Percentiles rank a stretch among this genome's conserved stretches.
These are phyloP conservation scores for Channa maculata DNA, from an alignment of 2,113 vertebrate genomes.

Conservation along the genomic window DNA sequence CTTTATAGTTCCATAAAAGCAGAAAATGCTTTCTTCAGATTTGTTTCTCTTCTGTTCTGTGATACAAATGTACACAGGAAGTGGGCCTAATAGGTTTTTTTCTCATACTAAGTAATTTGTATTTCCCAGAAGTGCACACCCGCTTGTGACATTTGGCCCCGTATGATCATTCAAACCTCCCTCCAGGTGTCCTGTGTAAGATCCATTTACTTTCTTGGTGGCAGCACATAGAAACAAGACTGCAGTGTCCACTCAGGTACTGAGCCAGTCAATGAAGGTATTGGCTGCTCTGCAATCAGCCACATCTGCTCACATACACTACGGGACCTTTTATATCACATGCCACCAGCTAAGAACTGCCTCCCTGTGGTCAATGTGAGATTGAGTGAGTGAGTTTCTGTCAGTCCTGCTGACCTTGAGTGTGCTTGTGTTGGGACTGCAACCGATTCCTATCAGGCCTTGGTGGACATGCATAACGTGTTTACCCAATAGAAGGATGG, in stretches of 20 bases:
- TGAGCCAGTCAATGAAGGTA: slow-evolving; percentile 23
- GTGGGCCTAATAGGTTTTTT: slow-evolving; percentile 7
- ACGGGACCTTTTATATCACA: slow-evolving; percentile 28
- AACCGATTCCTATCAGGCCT: slow-evolving; percentile 49
- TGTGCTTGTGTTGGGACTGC: slow-evolving; percentile 43
- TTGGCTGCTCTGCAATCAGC: slow-evolving; percentile 42
- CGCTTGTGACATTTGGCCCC: slow-evolving; percentile 27
- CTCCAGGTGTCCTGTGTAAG: slow-evolving; percentile 6
- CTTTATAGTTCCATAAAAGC: slow-evolving; percentile 21
- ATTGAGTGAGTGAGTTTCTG: slow-evolving; percentile 51
- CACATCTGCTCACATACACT: slow-evolving; percentile 33
- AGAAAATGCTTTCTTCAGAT: slow-evolving; percentile 8
- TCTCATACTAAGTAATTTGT: neutral
- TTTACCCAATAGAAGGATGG: slow-evolving; percentile 29
- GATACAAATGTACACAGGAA: slow-evolving; percentile 9
- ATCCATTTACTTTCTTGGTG: slow-evolving; percentile 22
- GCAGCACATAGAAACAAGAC: slow-evolving; percentile 12
- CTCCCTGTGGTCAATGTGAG: slow-evolving; percentile 49
- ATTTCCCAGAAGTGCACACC: too few species aligned
- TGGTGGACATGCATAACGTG: slow-evolving; percentile 33
- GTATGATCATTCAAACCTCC: slow-evolving; percentile 1
- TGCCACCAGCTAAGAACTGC: slow-evolving; percentile 29
- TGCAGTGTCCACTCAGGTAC: too few species aligned
- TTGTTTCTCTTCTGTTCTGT: slow-evolving; percentile 8
- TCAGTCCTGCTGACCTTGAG: slow-evolving; percentile 50